phyloP scores from a whole-genome alignment of 2,113 vertebrate genomes.

The Raja brachyura region DNA sequence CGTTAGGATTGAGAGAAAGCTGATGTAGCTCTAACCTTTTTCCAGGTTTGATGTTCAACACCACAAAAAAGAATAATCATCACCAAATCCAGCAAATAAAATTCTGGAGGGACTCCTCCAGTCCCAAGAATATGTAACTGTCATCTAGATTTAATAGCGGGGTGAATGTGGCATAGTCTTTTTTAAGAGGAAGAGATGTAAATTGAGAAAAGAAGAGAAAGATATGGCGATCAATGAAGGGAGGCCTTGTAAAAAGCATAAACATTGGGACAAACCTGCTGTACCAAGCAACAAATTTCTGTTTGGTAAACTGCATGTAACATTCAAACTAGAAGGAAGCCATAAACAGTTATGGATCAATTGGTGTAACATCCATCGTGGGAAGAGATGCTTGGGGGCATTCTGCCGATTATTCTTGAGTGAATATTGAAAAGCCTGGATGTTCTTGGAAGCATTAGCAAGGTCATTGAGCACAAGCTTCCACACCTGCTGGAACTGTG shows the following conservation, averaged over 20 bases:
- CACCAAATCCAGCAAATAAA: background rate
- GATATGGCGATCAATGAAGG: too few relatives aligned
- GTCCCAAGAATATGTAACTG: too few relatives aligned
- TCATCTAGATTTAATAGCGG: too few relatives aligned
- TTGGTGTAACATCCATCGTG: background rate
- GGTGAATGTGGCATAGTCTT: too few relatives aligned
- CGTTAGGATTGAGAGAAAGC: background rate
- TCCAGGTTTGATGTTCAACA: background rate
- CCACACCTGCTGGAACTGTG: background rate
- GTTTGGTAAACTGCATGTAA: too few relatives aligned
- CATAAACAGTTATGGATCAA: background rate
- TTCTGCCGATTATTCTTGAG: background rate
- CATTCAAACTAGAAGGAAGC: too few relatives aligned
- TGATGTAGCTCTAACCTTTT: background rate
- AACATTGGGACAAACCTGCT: too few relatives aligned
- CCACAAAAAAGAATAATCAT: background rate
- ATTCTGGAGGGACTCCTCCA: background rate
- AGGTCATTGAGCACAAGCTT: background rate
- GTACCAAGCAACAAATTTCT: too few relatives aligned
- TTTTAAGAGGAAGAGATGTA: too few relatives aligned
- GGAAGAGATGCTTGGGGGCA: background rate
- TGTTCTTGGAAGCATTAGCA: background rate
- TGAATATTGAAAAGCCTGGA: background rate
- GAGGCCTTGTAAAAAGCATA: too few relatives aligned
- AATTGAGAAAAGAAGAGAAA: too few relatives aligned